phyloP scores from a whole-genome alignment of 2,797 vertebrate species.

The Chaenodraco wilsoni region DNA sequence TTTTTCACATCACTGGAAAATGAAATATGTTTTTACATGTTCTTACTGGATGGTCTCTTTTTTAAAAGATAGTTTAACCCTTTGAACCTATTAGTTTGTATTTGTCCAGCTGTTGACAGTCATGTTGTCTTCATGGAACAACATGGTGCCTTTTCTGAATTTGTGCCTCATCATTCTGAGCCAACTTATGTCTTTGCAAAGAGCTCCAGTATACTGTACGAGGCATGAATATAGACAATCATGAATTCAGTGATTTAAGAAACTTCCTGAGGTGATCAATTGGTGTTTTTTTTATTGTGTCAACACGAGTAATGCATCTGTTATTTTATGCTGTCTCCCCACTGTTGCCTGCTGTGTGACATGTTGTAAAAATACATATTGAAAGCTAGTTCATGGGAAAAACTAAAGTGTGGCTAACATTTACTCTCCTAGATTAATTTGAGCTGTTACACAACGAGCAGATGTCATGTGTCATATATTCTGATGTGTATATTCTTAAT shows the following conservation, averaged over 20 bases:
- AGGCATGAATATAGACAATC: slow-evolving; percentile 13
- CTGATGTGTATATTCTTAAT: slow-evolving; percentile 45
- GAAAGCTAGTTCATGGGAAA: slow-evolving; percentile 24
- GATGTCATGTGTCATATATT: slow-evolving; percentile 38
- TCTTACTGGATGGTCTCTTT: slow-evolving; percentile 7
- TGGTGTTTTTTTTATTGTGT: slow-evolving; percentile 19
- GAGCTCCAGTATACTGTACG: not conserved
- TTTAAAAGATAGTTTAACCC: not conserved
- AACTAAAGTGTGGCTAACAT: not conserved
- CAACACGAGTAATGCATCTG: slow-evolving; percentile 29
- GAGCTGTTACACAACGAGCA: slow-evolving; percentile 31
- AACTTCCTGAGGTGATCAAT: not conserved
- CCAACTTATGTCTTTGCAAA: not conserved
- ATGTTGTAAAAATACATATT: slow-evolving; percentile 22
- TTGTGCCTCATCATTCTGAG: slow-evolving; percentile 21
- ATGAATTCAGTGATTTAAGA: not conserved
- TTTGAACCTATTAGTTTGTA: not conserved
- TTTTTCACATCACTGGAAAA: slow-evolving; percentile 54
- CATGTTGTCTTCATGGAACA: slow-evolving; percentile 14
- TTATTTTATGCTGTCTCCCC: slow-evolving; percentile 27
- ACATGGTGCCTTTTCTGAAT: slow-evolving; percentile 57
- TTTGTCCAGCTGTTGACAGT: slow-evolving; percentile 5
- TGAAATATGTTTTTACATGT: slow-evolving; percentile 7
- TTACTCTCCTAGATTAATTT: slow-evolving; percentile 27
- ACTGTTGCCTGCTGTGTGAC: slow-evolving; percentile 46